A percentile compares a stretch with the other conserved stretches of the same genome.
phyloP scores from a whole-genome alignment of 2,113 vertebrate species.

The Pyrgilauda ruficollis region DNA sequence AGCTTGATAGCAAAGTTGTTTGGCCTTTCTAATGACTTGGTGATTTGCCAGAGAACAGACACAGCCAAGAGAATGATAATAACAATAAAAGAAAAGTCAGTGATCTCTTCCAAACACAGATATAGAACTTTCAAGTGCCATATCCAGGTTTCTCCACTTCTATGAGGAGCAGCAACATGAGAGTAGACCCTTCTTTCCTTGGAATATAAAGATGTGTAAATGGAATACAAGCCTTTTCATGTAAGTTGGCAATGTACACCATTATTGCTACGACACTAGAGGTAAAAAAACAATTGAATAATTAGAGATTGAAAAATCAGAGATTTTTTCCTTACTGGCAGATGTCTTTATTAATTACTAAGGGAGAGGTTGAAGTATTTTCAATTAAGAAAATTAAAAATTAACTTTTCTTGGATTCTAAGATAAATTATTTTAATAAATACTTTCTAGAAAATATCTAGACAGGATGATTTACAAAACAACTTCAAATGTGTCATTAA shows the following conservation, averaged over 20 bases:
- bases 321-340: neutral
- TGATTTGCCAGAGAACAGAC: neutral
- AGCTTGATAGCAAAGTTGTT: neutral
- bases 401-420: neutral
- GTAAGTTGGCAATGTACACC: neutral
- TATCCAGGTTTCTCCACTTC: neutral
- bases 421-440: neutral
- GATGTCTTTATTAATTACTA: neutral
- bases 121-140: neutral
- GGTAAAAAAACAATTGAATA: neutral
- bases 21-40: neutral
- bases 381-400: neutral
- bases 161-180: neutral
- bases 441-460: neutral
- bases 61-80: neutral
- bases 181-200: neutral
- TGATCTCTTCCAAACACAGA: neutral
- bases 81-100: neutral
- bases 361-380: neutral
- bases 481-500: neutral
- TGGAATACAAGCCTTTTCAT: neutral
- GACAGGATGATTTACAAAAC: neutral
- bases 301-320: neutral
- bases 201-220: neutral
- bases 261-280: neutral